These are phyloP conservation scores for Danio aesculapii DNA, from an alignment of 2,797 vertebrate species.

Conservation along the genomic window DNA sequence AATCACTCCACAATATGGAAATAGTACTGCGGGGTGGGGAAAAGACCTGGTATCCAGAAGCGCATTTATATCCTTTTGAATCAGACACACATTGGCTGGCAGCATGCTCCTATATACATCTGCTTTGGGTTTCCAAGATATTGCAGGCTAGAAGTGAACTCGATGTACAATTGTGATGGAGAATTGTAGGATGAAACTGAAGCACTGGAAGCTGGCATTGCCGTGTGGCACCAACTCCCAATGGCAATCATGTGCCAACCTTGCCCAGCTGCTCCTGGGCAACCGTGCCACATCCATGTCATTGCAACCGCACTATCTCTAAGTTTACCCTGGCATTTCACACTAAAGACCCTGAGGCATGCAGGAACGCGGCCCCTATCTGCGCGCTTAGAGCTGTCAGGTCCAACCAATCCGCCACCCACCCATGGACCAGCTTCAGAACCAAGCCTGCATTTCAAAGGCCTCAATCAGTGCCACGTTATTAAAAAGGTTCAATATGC, in stretches of 20 bases:
- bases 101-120: slow-evolving; percentile 1
- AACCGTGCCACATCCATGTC: slow-evolving; percentile 51
- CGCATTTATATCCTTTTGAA: neutral
- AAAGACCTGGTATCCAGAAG: neutral
- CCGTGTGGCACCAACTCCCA: slow-evolving; percentile 74
- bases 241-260: slow-evolving; percentile 71
- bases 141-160: neutral
- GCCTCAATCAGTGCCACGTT: slow-evolving; percentile 55
- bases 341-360: slow-evolving; percentile 57
- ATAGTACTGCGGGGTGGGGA: neutral
- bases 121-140: slow-evolving; percentile 23
- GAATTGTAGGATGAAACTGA: slow-evolving; percentile 39
- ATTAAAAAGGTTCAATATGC: slow-evolving; percentile 61
- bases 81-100: neutral
- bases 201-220: slow-evolving; percentile 72
- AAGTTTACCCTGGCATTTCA: slow-evolving; percentile 63
- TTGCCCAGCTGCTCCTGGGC: slow-evolving; percentile 80
- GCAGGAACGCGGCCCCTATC: slow-evolving; percentile 41
- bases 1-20: neutral
- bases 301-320: slow-evolving; percentile 52
- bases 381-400: slow-evolving; percentile 23
- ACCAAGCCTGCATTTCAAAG: slow-evolving; percentile 55
- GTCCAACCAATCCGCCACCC: slow-evolving; percentile 47
- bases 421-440: slow-evolving; percentile 58
- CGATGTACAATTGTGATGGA: slow-evolving; percentile 20